Evolutionary conservation across 2,797 vertebrate genomes (phyloP).

Genomic region (Florisuga fusca): DNA sequence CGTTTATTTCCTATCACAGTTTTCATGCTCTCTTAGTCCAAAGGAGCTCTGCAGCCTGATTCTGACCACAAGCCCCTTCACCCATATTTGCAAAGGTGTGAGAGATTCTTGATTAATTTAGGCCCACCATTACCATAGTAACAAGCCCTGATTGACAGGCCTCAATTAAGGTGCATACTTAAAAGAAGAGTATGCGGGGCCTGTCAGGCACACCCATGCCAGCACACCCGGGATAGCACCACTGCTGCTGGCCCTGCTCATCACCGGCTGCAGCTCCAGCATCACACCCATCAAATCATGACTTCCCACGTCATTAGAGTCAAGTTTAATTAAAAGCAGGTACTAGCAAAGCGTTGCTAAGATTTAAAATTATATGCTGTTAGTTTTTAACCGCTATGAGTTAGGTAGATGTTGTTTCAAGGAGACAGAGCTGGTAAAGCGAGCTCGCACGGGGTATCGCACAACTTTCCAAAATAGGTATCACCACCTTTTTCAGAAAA

Average conservation of each 20-base stretch:
- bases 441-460: not conserved
- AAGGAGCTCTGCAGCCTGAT: not conserved
- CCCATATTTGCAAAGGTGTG: not conserved
- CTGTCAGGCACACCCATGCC: not conserved
- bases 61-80: not conserved
- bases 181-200: not conserved
- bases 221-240: not conserved
- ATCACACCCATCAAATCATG: not conserved
- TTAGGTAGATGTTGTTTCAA: constrained; percentile 46
- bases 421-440: not conserved
- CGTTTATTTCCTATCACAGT: not conserved
- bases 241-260: not conserved
- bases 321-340: constrained; percentile 50
- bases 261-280: not conserved
- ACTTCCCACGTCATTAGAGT: not conserved
- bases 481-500: constrained; percentile 42
- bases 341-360: constrained; percentile 25
- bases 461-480: not conserved
- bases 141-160: not conserved
- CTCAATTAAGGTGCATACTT: not conserved
- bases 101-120: not conserved
- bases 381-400: constrained; percentile 62
- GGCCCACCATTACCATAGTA: not conserved
- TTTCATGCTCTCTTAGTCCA: not conserved
- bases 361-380: constrained; percentile 43